Conservation (phyloP, 2,113 vertebrate genomes). For the Empidonax alnorum region DNA sequence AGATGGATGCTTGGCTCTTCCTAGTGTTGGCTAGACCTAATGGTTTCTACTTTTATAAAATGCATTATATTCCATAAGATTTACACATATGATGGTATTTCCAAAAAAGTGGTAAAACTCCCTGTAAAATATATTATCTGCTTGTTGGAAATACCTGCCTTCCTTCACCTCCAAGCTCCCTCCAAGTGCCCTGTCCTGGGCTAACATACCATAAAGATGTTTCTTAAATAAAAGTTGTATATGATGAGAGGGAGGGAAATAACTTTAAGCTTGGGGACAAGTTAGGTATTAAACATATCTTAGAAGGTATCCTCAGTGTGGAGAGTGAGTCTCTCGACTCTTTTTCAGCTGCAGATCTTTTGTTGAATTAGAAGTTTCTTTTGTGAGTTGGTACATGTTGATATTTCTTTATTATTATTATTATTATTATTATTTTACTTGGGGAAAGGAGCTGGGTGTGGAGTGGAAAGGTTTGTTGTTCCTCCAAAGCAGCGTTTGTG, state of each 20-base stretch:
- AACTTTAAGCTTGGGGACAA: too few relatives aligned
- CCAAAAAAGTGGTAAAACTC: not conserved
- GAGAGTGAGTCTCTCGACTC: not conserved
- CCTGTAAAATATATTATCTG: not conserved
- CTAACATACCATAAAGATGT: rapidly evolving
- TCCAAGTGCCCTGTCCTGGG: rapidly evolving
- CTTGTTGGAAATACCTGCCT: not conserved
- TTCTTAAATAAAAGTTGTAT: not conserved
- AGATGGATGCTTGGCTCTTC: not conserved
- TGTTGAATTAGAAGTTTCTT: not conserved
- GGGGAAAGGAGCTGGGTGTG: rapidly evolving
- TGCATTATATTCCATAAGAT: rapidly evolving
- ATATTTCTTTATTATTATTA: too few relatives aligned
- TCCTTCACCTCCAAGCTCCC: not conserved
- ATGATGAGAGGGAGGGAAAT: not conserved
- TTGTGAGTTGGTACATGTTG: rapidly evolving
- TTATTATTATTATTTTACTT: rapidly evolving
- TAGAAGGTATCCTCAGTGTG: not conserved
- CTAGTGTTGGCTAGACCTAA: not conserved
- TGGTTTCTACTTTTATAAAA: not conserved
- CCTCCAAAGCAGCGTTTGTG: not conserved
- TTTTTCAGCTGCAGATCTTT: not conserved
- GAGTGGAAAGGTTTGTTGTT: rapidly evolving
- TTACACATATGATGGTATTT: not conserved
- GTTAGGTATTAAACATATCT: not conserved